Evolutionary conservation across 2,113 vertebrate species (phyloP).

Genomic region (Carettochelys insculpta): DNA sequence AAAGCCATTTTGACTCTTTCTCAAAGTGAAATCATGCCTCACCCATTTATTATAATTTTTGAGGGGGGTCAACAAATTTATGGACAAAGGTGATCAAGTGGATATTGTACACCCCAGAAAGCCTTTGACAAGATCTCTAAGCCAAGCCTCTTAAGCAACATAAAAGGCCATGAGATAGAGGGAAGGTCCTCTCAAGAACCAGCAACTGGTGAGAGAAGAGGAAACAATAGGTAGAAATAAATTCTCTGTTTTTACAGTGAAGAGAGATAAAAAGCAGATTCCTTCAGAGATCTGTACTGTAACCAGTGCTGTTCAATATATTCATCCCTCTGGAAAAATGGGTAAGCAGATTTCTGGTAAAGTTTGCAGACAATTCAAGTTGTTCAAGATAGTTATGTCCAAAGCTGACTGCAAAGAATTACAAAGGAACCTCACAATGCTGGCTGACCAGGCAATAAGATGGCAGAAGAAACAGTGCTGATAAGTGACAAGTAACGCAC

Average conservation of each 20-base stretch:
- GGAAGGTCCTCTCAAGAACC: not conserved
- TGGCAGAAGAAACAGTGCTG: not conserved
- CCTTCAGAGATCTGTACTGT: not conserved
- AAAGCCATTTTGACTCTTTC: not conserved
- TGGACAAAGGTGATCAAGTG: not conserved
- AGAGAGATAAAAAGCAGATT: not conserved
- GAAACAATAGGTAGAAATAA: not conserved
- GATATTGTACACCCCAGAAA: not conserved
- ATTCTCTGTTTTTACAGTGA: not conserved
- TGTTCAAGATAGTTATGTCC: not conserved
- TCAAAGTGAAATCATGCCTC: not conserved
- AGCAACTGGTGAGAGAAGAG: not conserved
- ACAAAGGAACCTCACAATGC: not conserved
- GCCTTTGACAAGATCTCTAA: not conserved
- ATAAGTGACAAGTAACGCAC: not conserved
- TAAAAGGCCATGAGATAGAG: not conserved
- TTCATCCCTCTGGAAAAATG: not conserved
- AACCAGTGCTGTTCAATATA: not conserved
- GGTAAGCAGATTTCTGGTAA: not conserved
- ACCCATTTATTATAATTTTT: not conserved
- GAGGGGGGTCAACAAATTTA: not conserved
- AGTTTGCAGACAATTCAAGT: not conserved
- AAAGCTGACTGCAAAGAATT: not conserved
- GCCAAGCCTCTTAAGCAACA: not conserved
- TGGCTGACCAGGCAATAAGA: not conserved